Evolutionary conservation across 1,140 invertebrate genomes (phyloP).

Genomic region (Sitophilus oryzae): DNA sequence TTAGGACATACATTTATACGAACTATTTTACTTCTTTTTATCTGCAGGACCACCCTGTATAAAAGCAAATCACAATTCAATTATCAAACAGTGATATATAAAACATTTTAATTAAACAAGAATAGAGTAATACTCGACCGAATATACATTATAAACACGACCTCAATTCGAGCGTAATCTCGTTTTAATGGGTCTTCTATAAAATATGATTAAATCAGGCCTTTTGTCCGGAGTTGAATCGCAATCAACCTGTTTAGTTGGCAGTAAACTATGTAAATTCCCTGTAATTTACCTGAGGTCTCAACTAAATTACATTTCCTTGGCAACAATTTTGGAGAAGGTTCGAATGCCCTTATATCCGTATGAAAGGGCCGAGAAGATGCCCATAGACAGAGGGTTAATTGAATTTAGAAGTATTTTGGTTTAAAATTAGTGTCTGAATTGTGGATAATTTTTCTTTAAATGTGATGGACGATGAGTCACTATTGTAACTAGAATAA

Average conservation of each 20-base stretch:
- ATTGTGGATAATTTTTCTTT: background rate
- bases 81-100: too few species aligned
- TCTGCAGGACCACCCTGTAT: too few species aligned
- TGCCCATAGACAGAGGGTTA: background rate
- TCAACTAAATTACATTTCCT: slow-evolving; percentile 19
- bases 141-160: slow-evolving; percentile 9
- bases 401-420: background rate
- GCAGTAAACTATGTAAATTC: slow-evolving; percentile 23
- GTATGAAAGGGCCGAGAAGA: background rate
- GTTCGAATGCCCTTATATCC: slow-evolving; percentile 1
- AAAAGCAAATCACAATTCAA: too few species aligned
- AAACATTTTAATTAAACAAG: too few species aligned
- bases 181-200: background rate
- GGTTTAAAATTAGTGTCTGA: background rate
- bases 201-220: slow-evolving; percentile 23
- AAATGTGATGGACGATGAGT: background rate
- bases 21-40: too few species aligned
- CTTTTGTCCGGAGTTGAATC: slow-evolving; percentile 10
- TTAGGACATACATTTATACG: too few species aligned
- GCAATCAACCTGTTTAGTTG: slow-evolving; percentile 17
- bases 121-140: too few species aligned
- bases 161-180: slow-evolving; percentile 7
- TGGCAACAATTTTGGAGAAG: background rate
- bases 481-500: too few species aligned
- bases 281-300: slow-evolving; percentile 19